These are phyloP conservation scores for Erythrolamprus reginae DNA, from an alignment of 2,113 vertebrate species.

Conservation along the genomic window DNA sequence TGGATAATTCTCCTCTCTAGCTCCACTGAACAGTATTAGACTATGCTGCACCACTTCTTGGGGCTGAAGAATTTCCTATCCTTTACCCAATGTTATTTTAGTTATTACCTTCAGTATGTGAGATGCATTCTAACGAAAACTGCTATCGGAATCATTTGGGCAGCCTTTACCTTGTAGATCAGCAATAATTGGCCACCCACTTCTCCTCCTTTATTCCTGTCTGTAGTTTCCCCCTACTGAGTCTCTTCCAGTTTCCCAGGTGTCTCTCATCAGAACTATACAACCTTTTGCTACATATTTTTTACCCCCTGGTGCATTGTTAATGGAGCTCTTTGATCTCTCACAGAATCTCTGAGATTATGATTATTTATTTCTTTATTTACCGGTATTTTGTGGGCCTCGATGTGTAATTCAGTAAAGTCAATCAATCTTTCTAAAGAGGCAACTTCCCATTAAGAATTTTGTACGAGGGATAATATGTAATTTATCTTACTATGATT, in stretches of 20 bases:
- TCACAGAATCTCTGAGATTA: conserved; percentile 48
- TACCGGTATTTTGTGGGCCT: conserved; percentile 34
- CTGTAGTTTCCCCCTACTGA: conserved; percentile 45
- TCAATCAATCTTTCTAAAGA: conserved; percentile 47
- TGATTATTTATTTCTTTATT: conserved; percentile 39
- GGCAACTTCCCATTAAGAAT: conserved; percentile 22
- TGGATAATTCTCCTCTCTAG: conserved; percentile 44
- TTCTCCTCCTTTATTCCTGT: conserved; percentile 27
- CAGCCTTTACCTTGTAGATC: conserved; percentile 49
- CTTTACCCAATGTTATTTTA: conserved; percentile 42
- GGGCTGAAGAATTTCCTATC: conserved; percentile 39
- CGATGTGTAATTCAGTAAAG: conserved; percentile 40
- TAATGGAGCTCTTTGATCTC: conserved; percentile 58
- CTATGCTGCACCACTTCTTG: conserved; percentile 39
- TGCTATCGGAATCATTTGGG: conserved; percentile 59
- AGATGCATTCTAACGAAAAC: conserved; percentile 50
- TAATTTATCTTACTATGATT: conserved; percentile 3
- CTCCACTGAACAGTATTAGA: neutral
- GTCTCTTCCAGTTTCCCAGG: conserved; percentile 43
- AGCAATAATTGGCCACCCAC: conserved; percentile 54
- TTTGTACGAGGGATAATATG: neutral
- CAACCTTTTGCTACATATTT: conserved; percentile 47
- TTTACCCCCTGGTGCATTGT: conserved; percentile 40
- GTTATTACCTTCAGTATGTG: conserved; percentile 44
- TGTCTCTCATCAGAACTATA: conserved; percentile 32